Percentiles rank a stretch among this genome's conserved stretches.
phyloP scores from a whole-genome alignment of 2,888 invertebrate genomes.

The Crioceris asparagi region DNA sequence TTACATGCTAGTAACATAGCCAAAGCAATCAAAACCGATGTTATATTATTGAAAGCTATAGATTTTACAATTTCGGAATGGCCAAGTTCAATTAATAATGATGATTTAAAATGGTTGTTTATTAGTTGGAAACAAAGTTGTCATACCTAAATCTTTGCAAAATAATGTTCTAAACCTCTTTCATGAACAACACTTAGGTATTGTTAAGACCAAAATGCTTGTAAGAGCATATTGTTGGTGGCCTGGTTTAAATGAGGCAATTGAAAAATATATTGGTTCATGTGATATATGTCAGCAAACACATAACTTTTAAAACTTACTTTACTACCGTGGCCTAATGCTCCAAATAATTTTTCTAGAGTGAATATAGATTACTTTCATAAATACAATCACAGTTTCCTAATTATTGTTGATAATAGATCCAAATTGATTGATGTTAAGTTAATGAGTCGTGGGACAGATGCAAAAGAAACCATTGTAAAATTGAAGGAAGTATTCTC shows the following conservation, averaged over 20 bases:
- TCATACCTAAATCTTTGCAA: constrained; percentile 6
- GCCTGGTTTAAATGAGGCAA: constrained; percentile 4
- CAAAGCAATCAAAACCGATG: constrained; percentile 2
- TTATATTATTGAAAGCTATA: constrained; percentile 2
- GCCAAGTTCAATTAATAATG: constrained; percentile 2
- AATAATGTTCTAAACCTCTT: constrained; percentile 6
- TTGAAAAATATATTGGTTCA: constrained; percentile 7
- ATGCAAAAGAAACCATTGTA: constrained; percentile 10
- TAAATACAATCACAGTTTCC: constrained; percentile 6
- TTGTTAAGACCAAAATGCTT: constrained; percentile 2
- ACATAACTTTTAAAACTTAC: constrained; percentile 4
- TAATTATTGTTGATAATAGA: constrained; percentile 13
- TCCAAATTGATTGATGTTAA: constrained; percentile 18
- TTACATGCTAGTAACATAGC: constrained; percentile 4
- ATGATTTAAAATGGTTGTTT: constrained; percentile 5
- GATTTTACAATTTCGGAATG: constrained; percentile 5
- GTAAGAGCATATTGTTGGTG: constrained; percentile 8
- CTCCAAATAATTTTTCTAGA: constrained; percentile 8
- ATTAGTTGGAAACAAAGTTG: constrained; percentile 1
- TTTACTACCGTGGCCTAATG: constrained; percentile 10
- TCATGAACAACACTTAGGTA: constrained; percentile 10
- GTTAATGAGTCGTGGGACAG: constrained; percentile 12
- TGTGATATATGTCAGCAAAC: constrained; percentile 9
- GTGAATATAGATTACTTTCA: constrained; percentile 12
- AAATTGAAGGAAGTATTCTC: constrained; percentile 16